Evolutionary conservation across 1,140 invertebrate species (phyloP), one percentile per base, ranked within the genome.

Genomic region (Metaphire vulgaris): DNA sequence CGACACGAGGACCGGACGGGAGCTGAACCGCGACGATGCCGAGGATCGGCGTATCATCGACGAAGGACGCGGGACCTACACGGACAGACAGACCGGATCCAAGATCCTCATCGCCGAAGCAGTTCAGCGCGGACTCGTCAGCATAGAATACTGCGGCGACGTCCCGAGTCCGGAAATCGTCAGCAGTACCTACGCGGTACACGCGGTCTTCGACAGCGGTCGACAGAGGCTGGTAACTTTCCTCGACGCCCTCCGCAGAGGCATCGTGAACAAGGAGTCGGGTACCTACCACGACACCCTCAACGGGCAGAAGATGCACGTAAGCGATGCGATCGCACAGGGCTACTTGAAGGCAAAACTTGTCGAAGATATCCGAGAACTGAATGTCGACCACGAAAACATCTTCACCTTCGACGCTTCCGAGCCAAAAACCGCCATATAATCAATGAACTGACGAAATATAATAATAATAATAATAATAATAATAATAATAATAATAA

Each of bases 331-430:
- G 68, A 74, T 78, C 31, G 31, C 65, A 26, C 34, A 66, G 21
- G 68, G 74, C 33, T 78, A 41, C 69, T 41, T 78, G 65, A 78
- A 78, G 31, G 77, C 73, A 1, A 41, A 30, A 14, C 31, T 78
- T 28, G 77, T 78, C 34, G 69, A 80, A 2, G 82, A 85, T 75
- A 80, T 81, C 12, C 82, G 78, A 21, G 81, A 80, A 31, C 69
- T 86, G 21, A 81, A 85, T 70, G 81, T 85, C 70, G 80, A 84
- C 75, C 82, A 83, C 14, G 79, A 81, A 70, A 84, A 85, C 79
- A 15, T 2, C 28, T 31, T 70, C 28, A 70, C 32, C 28, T 29
- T 70, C 28, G 21, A 56, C 41, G n/a, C n/a, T n/a, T n/a, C n/a
- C n/a, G n/a, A n/a, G n/a, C n/a, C n/a, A n/a, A n/a, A n/a, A n/a